Evolutionary conservation across 1,140 invertebrate genomes (phyloP).

Genomic region (Drosophila grimshawi): DNA sequence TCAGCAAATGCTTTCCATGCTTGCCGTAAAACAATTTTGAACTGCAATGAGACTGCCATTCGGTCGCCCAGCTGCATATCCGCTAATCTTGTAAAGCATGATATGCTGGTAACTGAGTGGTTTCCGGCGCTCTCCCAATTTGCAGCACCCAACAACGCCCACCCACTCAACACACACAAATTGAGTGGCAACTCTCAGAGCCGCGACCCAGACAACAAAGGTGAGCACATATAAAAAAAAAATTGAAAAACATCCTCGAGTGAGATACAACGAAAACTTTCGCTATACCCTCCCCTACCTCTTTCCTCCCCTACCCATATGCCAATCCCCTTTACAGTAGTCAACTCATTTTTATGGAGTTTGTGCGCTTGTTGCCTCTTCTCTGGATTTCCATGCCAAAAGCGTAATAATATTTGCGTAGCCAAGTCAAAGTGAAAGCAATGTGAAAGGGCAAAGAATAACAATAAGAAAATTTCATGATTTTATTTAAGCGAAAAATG

Average conservation of each 20-base stretch:
- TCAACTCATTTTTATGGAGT: conserved; percentile 38
- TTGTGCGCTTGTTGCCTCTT: conserved; percentile 21
- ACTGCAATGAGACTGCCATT: conserved; percentile 3
- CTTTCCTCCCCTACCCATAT: neutral
- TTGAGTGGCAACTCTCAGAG: conserved; percentile 11
- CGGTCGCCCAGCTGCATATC: neutral
- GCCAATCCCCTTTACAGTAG: conserved; percentile 1
- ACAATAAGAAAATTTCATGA: conserved; percentile 56
- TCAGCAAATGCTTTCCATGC: neutral
- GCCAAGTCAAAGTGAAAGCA: conserved; percentile 52
- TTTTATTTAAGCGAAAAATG: conserved; percentile 36
- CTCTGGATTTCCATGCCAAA: conserved; percentile 49
- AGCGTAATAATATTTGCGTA: conserved; percentile 64
- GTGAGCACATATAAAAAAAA: conserved; percentile 10
- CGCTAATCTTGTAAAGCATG: conserved; percentile 16
- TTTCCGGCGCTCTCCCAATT: conserved; percentile 5
- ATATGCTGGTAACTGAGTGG: conserved; percentile 15
- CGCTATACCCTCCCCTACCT: neutral
- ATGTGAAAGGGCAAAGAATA: conserved; percentile 35
- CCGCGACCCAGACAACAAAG: conserved; percentile 13
- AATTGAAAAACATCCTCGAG: conserved; percentile 6
- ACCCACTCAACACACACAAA: conserved; percentile 13
- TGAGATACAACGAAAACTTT: conserved; percentile 29
- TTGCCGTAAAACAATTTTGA: conserved; percentile 9
- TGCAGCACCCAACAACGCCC: conserved; percentile 9